Conservation (phyloP, 2,888 invertebrate genomes). For the Formica aserva region DNA sequence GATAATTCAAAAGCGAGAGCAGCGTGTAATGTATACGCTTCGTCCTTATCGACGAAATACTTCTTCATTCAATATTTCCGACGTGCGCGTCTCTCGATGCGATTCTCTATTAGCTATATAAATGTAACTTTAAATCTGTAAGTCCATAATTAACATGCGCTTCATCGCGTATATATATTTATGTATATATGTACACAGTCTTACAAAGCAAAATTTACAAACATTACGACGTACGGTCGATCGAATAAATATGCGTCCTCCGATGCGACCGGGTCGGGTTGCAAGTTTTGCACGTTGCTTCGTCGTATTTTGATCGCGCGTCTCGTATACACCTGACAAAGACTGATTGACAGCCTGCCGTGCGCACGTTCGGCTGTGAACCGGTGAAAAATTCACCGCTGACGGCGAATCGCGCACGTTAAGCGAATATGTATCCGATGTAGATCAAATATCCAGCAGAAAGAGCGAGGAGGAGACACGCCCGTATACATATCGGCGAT, state of each 20-base stretch:
- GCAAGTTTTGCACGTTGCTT: slow-evolving; percentile 39
- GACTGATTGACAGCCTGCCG: neutral
- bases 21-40: slow-evolving; percentile 45
- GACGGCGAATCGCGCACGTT: neutral
- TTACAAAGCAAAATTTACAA: slow-evolving; percentile 86
- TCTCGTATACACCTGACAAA: slow-evolving; percentile 27
- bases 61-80: slow-evolving; percentile 29
- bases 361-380: neutral
- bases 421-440: neutral
- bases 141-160: slow-evolving; percentile 74
- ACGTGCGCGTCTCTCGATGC: neutral
- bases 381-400: neutral
- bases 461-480: neutral
- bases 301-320: slow-evolving; percentile 28
- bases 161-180: slow-evolving; percentile 71
- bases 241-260: slow-evolving; percentile 78
- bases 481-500: neutral
- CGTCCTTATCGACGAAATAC: slow-evolving; percentile 37
- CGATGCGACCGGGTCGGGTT: slow-evolving; percentile 50
- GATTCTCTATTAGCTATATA: slow-evolving; percentile 61
- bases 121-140: slow-evolving; percentile 67
- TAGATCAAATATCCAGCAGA: neutral
- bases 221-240: slow-evolving; percentile 83
- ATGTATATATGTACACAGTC: slow-evolving; percentile 86
- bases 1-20: slow-evolving; percentile 66